Evolutionary conservation across 1,140 invertebrate species (phyloP), one percentile per base, ranked within the genome.

Genomic region (Drosophila truncata): DNA sequence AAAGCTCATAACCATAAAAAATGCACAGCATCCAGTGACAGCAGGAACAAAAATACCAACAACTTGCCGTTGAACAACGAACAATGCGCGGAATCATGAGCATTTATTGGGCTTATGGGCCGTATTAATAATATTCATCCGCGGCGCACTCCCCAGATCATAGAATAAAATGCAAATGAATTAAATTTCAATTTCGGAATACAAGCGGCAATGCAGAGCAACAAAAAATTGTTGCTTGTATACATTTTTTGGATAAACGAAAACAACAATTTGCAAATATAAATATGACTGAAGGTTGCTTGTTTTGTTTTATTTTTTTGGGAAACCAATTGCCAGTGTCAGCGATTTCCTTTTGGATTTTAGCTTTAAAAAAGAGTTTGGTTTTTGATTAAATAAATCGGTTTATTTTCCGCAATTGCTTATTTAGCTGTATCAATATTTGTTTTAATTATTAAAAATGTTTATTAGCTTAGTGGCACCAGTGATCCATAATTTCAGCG

Each of bases 31-130:
- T 39, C 54, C 35, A 64, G 61, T 44, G 37, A 72, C 52, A 54
- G 44, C 62, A 57, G 37, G 27, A 64, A 47, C 71, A 63, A 67
- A 54, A 72, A 78, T 31, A 47, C 33, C 33, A 64, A 41, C 62
- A 76, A 35, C 52, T 31, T 37, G 4, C 25, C 42, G 23, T 6
- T 6, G 25, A 8, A 20, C 47, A 18, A 50, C 25, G 18, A 31
- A 60, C 60, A 58, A 37, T 54, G 18, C 10, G 54, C 33, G 44
- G 57, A 79, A 90, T 90, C 75, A 76, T 67, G 52, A 57, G 70
- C 78, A 82, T 90, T 90, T 90, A 85, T 90, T 82, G 82, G 85
- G 81, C 85, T 90, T 90, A 90, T 67, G 85, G 78, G 85, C 47
- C 85, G 71, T 82, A 85, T 90, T 90, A 90, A 85, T 85, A 90